A percentile compares a stretch with the other conserved stretches of the same genome.
Evolutionary conservation across 92 coral and sea anemone genomes (phyloP).

Genomic region (Heteractis magnifica): DNA sequence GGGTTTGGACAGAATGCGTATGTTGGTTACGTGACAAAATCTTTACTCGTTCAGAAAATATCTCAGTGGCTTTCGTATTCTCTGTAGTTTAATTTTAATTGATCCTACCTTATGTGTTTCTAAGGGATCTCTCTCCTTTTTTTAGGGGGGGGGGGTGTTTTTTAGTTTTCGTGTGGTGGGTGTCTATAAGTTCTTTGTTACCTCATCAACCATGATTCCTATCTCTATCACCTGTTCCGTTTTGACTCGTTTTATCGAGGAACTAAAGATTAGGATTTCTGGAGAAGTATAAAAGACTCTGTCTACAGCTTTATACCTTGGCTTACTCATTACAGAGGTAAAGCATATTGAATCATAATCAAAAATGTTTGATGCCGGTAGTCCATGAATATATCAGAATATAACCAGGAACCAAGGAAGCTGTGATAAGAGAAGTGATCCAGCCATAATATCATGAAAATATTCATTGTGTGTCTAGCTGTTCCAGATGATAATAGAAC

Average conservation of each 20-base stretch:
- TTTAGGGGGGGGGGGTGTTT: not conserved
- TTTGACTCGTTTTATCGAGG: not conserved
- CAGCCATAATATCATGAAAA: too few species aligned
- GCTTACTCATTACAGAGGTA: too few species aligned
- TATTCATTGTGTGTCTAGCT: too few species aligned
- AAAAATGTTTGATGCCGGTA: too few species aligned
- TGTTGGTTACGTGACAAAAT: not conserved
- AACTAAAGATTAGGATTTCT: too few species aligned
- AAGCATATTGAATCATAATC: too few species aligned
- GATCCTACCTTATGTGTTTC: not conserved
- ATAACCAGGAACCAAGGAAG: too few species aligned
- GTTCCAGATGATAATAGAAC: too few species aligned
- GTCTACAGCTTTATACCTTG: not conserved
- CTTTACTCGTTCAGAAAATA: not conserved
- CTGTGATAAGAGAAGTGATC: too few species aligned
- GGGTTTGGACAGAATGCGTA: constrained; percentile 16
- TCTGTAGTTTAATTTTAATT: not conserved
- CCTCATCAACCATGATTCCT: not conserved
- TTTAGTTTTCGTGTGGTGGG: not conserved
- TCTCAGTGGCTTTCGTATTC: not conserved
- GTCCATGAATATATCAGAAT: too few species aligned
- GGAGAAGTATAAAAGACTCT: too few species aligned
- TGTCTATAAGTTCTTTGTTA: not conserved
- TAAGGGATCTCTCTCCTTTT: not conserved
- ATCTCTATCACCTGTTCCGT: not conserved